Evolutionary conservation across 2,797 vertebrate species (phyloP).

Genomic region (Chaetophractus vellerosus): DNA sequence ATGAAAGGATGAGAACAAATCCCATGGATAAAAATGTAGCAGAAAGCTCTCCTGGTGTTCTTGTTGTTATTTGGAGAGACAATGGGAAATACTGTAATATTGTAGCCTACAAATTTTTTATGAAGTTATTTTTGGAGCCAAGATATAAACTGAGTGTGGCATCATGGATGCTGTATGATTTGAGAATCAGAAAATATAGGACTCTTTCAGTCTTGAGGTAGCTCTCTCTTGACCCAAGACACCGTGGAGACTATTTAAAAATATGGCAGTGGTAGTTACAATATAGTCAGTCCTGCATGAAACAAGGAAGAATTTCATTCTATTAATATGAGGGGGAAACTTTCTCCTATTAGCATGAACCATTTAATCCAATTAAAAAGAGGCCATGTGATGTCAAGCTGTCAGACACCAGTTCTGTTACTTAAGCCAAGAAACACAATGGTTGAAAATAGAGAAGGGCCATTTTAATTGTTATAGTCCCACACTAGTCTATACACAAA

Average conservation of each 20-base stretch:
- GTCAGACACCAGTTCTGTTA: neutral
- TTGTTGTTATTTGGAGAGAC: slow-evolving; percentile 53
- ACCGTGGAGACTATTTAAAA: slow-evolving; percentile 21
- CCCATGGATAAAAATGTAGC: neutral
- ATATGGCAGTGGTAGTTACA: neutral
- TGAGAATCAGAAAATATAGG: slow-evolving; percentile 47
- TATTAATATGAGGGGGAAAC: neutral
- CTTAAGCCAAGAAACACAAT: neutral
- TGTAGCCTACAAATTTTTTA: slow-evolving; percentile 48
- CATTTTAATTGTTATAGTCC: neutral
- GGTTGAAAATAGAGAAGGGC: neutral
- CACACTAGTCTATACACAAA: neutral
- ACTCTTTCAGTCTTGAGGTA: slow-evolving; percentile 13
- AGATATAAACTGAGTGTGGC: slow-evolving; percentile 33
- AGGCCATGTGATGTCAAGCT: neutral
- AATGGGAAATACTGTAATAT: slow-evolving; percentile 38
- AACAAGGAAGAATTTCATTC: neutral
- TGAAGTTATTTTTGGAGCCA: slow-evolving; percentile 44
- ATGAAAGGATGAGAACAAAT: slow-evolving; percentile 27
- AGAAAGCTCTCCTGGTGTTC: neutral
- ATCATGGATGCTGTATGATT: slow-evolving; percentile 31
- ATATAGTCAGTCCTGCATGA: neutral
- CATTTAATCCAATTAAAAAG: neutral
- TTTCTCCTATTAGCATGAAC: neutral
- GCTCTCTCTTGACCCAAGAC: slow-evolving; percentile 8